phyloP scores from a whole-genome alignment of 2,113 vertebrate genomes.

The Perca fluviatilis region DNA sequence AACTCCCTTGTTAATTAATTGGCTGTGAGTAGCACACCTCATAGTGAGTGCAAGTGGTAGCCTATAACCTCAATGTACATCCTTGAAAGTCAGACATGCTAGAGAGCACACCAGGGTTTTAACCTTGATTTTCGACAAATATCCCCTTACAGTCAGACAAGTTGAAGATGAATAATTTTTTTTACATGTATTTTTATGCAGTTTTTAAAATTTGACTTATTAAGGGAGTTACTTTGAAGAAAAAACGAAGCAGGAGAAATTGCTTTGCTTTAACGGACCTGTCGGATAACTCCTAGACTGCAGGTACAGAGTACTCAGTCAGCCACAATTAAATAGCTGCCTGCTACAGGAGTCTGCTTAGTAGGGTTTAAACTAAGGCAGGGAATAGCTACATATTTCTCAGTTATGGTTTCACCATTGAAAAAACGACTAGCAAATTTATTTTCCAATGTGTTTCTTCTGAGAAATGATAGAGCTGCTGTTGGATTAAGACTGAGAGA shows the following conservation, averaged over 20 bases:
- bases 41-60: background rate
- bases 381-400: background rate
- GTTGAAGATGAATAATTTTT: background rate
- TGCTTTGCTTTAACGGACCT: background rate
- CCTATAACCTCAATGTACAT: background rate
- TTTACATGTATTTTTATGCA: background rate
- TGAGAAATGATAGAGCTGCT: background rate
- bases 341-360: background rate
- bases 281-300: background rate
- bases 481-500: background rate
- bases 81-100: background rate
- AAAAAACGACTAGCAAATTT: background rate
- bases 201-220: background rate
- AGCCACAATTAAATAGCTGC: constrained; percentile 10
- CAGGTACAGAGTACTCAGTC: constrained; percentile 13
- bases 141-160: background rate
- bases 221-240: background rate
- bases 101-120: background rate
- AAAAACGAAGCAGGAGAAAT: background rate
- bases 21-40: background rate
- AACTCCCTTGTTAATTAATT: background rate
- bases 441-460: background rate
- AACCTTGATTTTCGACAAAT: background rate
- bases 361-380: background rate
- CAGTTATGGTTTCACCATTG: background rate